Base-by-base conservation (phyloP, 1,140 invertebrate genomes). In the Amphibalanus amphitrite region DNA sequence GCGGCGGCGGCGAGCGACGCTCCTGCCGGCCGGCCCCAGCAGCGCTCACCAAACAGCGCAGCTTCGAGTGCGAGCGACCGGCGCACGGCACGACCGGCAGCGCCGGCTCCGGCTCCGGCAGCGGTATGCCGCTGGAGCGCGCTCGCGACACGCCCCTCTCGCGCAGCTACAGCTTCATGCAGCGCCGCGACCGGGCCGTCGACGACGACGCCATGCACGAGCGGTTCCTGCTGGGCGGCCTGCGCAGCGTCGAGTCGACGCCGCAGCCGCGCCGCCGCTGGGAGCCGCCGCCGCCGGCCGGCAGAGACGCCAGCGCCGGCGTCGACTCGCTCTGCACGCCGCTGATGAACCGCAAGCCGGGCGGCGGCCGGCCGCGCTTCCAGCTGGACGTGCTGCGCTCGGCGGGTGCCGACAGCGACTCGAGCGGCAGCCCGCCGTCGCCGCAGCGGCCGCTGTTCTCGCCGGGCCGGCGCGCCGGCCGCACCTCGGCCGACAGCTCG, bases 141-240 rank as follows among this genome's bases (percentile, higher is more conserved):
- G 47, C 47, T 8, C 47, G 47, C 47, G 47, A 59, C 47, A 23
- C 76, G 13, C 81, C 82, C 1, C 75, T 86, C 74, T 82, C 83
- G 28, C 83, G 88, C 26, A 89, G 88, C 73, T 88, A 88, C 69
- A 89, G 88, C 77, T 90, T 90, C 74, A 88, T 90, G 80, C 88
- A 81, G 81, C 86, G 77, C 74, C 75, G 73, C 15, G 59, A 70
- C 23, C n/a, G 28, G 8, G 26, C 38, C 10, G 59, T 28, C 72
- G 80, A 81, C 74, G 88, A 90, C 76, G 89, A 90, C 80, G 88
- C 88, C 0, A 90, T 90, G 89, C 89, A 90, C 78, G 89, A 90
- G 77, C 89, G 89, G 75, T 90, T 90, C 77, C 86, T 90, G 29
- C 76, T 83, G 40, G 77, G 73, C 30, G 78, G 76, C 38, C 77